These are phyloP conservation scores for Steinernema carpocapsae DNA, from an alignment of 2,888 invertebrate species.

Conservation along the genomic window DNA sequence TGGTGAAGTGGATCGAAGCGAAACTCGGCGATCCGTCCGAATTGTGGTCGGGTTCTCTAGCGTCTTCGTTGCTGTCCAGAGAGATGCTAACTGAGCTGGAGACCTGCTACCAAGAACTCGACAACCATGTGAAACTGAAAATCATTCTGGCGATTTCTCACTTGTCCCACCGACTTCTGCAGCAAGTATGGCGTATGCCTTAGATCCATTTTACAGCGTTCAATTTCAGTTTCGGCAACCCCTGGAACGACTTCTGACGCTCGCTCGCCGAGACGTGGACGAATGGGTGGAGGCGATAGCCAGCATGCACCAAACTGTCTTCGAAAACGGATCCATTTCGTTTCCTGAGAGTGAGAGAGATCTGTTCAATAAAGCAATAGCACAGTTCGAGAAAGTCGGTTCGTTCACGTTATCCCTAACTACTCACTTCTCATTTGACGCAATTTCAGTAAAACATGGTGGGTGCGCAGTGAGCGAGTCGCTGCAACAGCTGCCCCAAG, in stretches of 20 bases:
- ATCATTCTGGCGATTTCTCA: conserved; percentile 52
- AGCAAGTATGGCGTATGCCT: conserved; percentile 39
- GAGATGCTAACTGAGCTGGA: conserved; percentile 56
- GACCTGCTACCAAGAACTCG: conserved; percentile 54
- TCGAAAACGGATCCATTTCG: conserved; percentile 3
- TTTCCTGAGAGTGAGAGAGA: conserved; percentile 7
- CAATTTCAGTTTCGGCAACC: conserved; percentile 52
- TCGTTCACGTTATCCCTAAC: not conserved
- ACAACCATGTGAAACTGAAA: conserved; percentile 52
- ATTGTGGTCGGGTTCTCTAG: conserved; percentile 49
- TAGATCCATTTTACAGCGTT: not conserved
- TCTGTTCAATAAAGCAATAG: conserved; percentile 25
- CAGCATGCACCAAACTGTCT: conserved; percentile 45
- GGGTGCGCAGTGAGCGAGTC: conserved; percentile 8
- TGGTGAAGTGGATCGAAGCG: conserved; percentile 55
- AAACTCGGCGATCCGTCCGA: conserved; percentile 50
- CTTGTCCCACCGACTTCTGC: conserved; percentile 47
- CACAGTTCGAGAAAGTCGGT: conserved; percentile 3
- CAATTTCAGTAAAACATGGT: not conserved
- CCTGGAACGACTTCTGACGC: conserved; percentile 44
- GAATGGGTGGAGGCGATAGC: conserved; percentile 58
- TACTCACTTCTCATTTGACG: not conserved
- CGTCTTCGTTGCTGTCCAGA: conserved; percentile 48
- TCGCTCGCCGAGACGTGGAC: conserved; percentile 54
- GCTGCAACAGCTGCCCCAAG: not conserved